Conservation (phyloP, 2,888 invertebrate genomes). For the Coleophora deauratella region DNA sequence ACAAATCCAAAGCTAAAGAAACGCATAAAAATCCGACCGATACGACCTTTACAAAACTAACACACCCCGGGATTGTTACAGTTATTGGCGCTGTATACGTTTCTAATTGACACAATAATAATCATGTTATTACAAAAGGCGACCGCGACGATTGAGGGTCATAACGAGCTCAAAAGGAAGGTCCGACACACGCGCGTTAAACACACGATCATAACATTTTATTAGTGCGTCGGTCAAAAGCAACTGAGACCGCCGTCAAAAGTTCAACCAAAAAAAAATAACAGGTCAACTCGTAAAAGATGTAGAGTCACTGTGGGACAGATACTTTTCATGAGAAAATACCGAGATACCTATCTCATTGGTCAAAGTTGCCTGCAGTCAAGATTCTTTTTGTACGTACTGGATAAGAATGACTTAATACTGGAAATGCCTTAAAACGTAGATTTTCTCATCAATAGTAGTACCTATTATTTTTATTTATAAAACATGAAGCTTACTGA, state of each 20-base stretch:
- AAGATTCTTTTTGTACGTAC: not conserved
- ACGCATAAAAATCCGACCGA: too few relatives aligned
- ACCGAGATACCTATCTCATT: constrained; percentile 5
- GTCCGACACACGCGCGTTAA: constrained; percentile 72
- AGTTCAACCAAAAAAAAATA: constrained; percentile 65
- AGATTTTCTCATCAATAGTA: too few relatives aligned
- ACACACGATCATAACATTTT: constrained; percentile 74
- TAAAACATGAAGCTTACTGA: too few relatives aligned
- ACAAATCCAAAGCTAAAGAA: too few relatives aligned
- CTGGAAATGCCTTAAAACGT: too few relatives aligned
- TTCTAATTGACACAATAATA: constrained; percentile 66
- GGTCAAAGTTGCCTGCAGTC: not conserved
- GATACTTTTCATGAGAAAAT: constrained; percentile 36
- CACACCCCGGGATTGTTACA: too few relatives aligned
- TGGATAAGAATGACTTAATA: not conserved
- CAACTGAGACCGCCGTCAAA: constrained; percentile 66
- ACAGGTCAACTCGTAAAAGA: constrained; percentile 70
- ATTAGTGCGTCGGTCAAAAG: constrained; percentile 71
- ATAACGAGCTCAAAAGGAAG: constrained; percentile 60
- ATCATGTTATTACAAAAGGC: constrained; percentile 67
- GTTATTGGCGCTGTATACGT: too few relatives aligned
- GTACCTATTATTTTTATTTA: too few relatives aligned
- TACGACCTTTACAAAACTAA: too few relatives aligned
- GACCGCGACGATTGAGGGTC: constrained; percentile 68
- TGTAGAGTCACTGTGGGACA: constrained; percentile 57